Evolutionary conservation across 1,140 invertebrate species (phyloP).

Genomic region (Magallana ariakensis): DNA sequence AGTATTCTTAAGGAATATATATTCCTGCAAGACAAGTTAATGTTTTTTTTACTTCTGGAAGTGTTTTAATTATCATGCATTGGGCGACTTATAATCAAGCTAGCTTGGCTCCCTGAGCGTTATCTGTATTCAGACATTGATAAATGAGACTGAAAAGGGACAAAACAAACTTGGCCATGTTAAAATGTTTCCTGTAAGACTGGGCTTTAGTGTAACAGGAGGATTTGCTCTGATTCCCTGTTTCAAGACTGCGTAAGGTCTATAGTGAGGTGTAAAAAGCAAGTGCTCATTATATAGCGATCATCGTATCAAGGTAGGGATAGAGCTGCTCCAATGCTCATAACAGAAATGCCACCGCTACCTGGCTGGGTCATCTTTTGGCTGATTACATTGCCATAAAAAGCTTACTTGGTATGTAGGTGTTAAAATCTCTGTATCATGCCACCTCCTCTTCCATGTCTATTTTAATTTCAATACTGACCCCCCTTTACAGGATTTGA

Average conservation of each 20-base stretch:
- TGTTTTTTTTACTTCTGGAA: neutral
- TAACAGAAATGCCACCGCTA: slow-evolving; percentile 10
- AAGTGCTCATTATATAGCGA: slow-evolving; percentile 5
- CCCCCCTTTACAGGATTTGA: slow-evolving; percentile 84
- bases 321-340: neutral
- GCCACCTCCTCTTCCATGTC: neutral
- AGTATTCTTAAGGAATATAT: neutral
- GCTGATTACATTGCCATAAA: slow-evolving; percentile 25
- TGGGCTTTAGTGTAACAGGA: neutral
- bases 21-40: neutral
- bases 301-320: slow-evolving; percentile 6
- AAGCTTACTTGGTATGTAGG: slow-evolving; percentile 28
- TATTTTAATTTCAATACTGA: neutral
- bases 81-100: neutral
- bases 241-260: neutral
- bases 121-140: neutral
- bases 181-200: slow-evolving; percentile 10
- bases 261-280: slow-evolving; percentile 3
- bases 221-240: neutral
- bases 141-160: neutral
- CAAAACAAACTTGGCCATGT: neutral
- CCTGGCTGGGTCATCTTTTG: slow-evolving; percentile 14
- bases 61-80: neutral
- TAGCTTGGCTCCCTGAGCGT: too few species aligned
- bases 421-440: slow-evolving; percentile 15